phyloP scores from a whole-genome alignment of 1,140 invertebrate genomes.

The Agrilus planipennis region DNA sequence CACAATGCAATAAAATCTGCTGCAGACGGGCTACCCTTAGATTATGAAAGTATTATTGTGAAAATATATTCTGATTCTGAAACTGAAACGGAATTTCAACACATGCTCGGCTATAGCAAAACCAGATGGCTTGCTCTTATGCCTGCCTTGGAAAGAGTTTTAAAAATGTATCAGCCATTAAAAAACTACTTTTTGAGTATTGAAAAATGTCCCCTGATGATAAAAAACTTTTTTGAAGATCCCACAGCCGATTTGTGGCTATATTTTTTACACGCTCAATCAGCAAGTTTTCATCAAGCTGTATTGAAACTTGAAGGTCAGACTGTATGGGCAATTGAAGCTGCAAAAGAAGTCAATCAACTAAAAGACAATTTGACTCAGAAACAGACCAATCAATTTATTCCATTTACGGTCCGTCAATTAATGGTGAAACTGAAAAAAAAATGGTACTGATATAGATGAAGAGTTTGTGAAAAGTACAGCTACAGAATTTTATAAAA shows the following conservation, averaged over 20 bases:
- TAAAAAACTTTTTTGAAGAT: slow-evolving; percentile 14
- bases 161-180: slow-evolving; percentile 16
- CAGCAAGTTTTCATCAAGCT: slow-evolving; percentile 18
- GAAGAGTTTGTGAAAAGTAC: slow-evolving; percentile 23
- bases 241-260: slow-evolving; percentile 11
- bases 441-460: slow-evolving; percentile 11
- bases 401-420: slow-evolving; percentile 19
- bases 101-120: slow-evolving; percentile 24
- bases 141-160: slow-evolving; percentile 11
- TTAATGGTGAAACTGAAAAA: slow-evolving; percentile 2
- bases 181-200: slow-evolving; percentile 21
- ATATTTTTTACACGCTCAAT: slow-evolving; percentile 20
- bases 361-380: slow-evolving; percentile 11
- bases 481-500: slow-evolving; percentile 27
- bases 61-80: slow-evolving; percentile 18
- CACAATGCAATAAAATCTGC: slow-evolving; percentile 20
- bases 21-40: slow-evolving; percentile 20
- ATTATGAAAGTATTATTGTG: slow-evolving; percentile 23
- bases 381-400: slow-evolving; percentile 16
- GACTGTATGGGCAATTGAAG: slow-evolving; percentile 19
- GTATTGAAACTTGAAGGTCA: slow-evolving; percentile 23
- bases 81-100: slow-evolving; percentile 18
- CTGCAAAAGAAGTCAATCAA: slow-evolving; percentile 22
- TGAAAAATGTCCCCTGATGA: slow-evolving; percentile 16
- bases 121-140: slow-evolving; percentile 10